Evolutionary conservation across 2,797 vertebrate genomes (phyloP), one percentile per base, ranked within the genome.

Genomic region (Galagoides demidoff): DNA sequence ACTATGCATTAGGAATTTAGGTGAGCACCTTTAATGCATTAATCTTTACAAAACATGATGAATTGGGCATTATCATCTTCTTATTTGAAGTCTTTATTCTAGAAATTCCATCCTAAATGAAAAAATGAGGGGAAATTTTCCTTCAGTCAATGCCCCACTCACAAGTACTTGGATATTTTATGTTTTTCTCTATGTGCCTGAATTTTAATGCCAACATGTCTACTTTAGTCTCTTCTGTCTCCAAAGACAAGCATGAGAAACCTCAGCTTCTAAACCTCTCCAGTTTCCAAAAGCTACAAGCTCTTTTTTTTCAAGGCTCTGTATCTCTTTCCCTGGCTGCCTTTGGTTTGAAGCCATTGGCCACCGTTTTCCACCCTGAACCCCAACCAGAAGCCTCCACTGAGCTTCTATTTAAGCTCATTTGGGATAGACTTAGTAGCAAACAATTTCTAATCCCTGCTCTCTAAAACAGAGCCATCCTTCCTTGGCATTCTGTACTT

Each of bases 1-100:
- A 37, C 13, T 49, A 34, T 6, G 16, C 61, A 64, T 87, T 10
- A 4, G 76, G 66, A 87, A 92, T 93, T 89, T 92, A n/a, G 68
- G 39, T 45, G 12, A 81, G 5, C 4, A 43, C 43, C 59, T 84
- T 76, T 76, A 87, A 68, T 59, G 64, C 13, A 43, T 31, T 85
- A 77, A 61, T 68, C 63, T 93, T 96, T 87, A 90, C 64, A 84
- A 92, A 90, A 63, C 25, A n/a, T 34, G 66, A 2, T 79, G 64
- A 90, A 74, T 68, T 89, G 83, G 2, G 7, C 29, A 68, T 74
- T 25, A 52, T 77, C 37, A 74, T 82, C 57, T 87, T 83, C 31
- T 81, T 73, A 52, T 89, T 92, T 82, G 89, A 87, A 52, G 7
- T 61, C 25, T 84, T 90, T 74, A 29, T 31, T 77, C 66, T 12